These are phyloP conservation scores for Pyrgilauda ruficollis DNA, from an alignment of 2,113 vertebrate species.

Conservation along the genomic window DNA sequence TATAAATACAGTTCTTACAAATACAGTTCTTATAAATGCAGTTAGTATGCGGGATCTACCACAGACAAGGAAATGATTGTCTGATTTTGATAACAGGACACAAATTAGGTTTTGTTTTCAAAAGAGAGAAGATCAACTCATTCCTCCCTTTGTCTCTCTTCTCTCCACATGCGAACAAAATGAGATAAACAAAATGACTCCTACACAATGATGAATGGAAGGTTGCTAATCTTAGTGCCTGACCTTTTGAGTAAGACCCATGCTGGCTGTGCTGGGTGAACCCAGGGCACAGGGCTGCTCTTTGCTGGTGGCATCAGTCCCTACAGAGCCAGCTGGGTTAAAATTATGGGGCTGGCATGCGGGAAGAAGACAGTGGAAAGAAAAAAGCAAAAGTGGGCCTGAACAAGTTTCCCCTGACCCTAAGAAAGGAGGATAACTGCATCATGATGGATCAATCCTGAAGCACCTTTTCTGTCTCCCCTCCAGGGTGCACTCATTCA, in stretches of 20 bases:
- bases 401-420: neutral
- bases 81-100: neutral
- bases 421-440: neutral
- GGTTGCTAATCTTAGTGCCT: neutral
- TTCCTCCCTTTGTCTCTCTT: neutral
- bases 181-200: neutral
- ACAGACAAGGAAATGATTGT: neutral
- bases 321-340: rapidly evolving
- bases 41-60: neutral
- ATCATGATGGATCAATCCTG: neutral
- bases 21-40: neutral
- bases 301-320: neutral
- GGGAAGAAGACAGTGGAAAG: neutral
- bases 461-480: rapidly evolving
- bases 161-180: neutral
- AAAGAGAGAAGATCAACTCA: neutral
- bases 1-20: too few species aligned
- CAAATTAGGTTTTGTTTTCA: neutral
- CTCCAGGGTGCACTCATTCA: neutral
- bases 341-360: rapidly evolving
- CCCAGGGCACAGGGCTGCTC: rapidly evolving
- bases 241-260: rapidly evolving
- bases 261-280: neutral
- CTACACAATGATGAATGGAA: neutral
- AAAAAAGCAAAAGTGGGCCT: neutral